A percentile compares a stretch with the other conserved stretches of the same genome.
phyloP scores from a whole-genome alignment of 2,113 vertebrate species.

The Mirza zaza region DNA sequence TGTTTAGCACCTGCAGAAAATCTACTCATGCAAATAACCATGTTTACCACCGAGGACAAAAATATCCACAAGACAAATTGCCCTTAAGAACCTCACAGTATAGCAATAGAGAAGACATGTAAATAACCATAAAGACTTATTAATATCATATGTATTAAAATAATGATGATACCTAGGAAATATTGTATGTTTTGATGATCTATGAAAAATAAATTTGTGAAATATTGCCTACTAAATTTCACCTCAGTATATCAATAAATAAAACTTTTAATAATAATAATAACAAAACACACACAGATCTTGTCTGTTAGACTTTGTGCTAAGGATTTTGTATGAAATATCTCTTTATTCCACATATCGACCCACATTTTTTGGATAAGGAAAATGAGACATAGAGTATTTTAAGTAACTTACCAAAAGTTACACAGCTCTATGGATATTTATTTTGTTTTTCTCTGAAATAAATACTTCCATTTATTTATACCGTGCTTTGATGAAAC shows the following conservation, averaged over 20 bases:
- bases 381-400: background rate
- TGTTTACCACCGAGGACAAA: background rate
- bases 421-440: background rate
- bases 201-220: background rate
- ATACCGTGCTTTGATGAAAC: background rate
- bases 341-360: background rate
- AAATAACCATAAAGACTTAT: background rate
- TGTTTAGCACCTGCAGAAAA: background rate
- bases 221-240: background rate
- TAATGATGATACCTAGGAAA: background rate
- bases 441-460: background rate
- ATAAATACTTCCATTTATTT: background rate
- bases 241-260: background rate
- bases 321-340: background rate
- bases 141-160: background rate
- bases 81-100: background rate
- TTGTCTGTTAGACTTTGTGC: background rate
- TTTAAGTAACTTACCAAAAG: background rate
- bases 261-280: background rate
- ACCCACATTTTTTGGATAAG: background rate
- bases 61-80: background rate
- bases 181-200: background rate
- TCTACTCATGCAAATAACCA: background rate
- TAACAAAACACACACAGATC: background rate
- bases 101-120: background rate